Base-by-base conservation (phyloP, 2,113 vertebrate genomes). In the Plotosus lineatus region DNA sequence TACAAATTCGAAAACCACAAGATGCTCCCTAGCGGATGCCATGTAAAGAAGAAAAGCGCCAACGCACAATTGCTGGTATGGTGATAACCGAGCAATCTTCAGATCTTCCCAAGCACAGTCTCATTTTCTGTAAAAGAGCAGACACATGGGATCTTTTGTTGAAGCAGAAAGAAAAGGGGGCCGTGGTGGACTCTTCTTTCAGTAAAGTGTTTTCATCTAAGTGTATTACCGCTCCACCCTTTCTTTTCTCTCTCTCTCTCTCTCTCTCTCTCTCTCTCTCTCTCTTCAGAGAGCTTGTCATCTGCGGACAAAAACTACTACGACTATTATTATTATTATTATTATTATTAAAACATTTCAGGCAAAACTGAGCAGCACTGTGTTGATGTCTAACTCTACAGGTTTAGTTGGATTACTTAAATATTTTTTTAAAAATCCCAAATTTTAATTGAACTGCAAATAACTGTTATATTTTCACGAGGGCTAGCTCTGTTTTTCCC, bases 21-120 rank as follows among this genome's bases (percentile, higher is more conserved):
- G 88, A 87, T 84, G 89, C 91, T 91, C 92, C 90, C 85, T 84
- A 87, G 88, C 86, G 85, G 84, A 28, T 15, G 42, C 44, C 31
- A 82, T 89, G 89, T 90, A 90, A 84, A 84, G 87, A 89, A 90
- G 86, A 88, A 89, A 89, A 80, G 89, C 83, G 77, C 88, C 82
- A 86, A 89, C 86, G 85, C 85, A 66, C 55, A 80, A 87, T 88
- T 91, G 90, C 89, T 71, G 83, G 88, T 75, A 85, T 89, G 86
- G 90, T 89, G 91, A 92, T 90, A 90, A 89, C 88, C 88, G 85
- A 85, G 87, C 90, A 90, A 89, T 91, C 90, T 90, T 88, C 88
- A 86, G 86, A 90, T 92, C 92, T 92, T 91, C 88, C 89, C 89
- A 90, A 91, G 89, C 87, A 65, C 83, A 88, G 72, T 65, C 86